Conservation (phyloP, 2,888 invertebrate species). For the Chironomus riparius region DNA sequence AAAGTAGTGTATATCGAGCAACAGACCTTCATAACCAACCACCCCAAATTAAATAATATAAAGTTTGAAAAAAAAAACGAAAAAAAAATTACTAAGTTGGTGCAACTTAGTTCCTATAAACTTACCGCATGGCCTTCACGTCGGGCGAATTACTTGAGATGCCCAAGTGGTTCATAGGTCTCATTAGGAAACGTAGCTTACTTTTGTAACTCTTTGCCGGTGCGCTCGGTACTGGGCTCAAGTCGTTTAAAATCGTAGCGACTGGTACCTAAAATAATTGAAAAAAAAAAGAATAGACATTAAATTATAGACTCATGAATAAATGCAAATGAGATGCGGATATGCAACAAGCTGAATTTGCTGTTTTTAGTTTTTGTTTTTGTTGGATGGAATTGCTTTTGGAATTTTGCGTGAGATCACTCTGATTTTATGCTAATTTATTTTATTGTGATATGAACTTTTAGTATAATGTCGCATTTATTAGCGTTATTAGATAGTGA, state of each 20-base stretch:
- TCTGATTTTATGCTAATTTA: no score
- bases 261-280: slow-evolving; percentile 17
- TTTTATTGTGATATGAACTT: not conserved
- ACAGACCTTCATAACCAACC: no score
- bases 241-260: slow-evolving; percentile 32
- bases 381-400: no score
- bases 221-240: slow-evolving; percentile 31
- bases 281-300: not conserved
- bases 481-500: no score
- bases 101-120: no score
- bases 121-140: slow-evolving; percentile 34
- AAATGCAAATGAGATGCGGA: not conserved
- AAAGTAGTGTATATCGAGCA: no score
- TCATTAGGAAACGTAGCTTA: slow-evolving; percentile 30
- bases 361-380: no score
- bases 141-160: slow-evolving; percentile 32
- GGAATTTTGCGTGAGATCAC: no score
- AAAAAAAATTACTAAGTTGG: no score
- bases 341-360: not conserved
- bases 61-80: no score
- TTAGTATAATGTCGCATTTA: not conserved
- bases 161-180: slow-evolving; percentile 33
- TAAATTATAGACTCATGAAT: not conserved
- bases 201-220: slow-evolving; percentile 31
- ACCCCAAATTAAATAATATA: no score